phyloP scores from a whole-genome alignment of 2,888 invertebrate genomes.

The Aspidapion aeneum region DNA sequence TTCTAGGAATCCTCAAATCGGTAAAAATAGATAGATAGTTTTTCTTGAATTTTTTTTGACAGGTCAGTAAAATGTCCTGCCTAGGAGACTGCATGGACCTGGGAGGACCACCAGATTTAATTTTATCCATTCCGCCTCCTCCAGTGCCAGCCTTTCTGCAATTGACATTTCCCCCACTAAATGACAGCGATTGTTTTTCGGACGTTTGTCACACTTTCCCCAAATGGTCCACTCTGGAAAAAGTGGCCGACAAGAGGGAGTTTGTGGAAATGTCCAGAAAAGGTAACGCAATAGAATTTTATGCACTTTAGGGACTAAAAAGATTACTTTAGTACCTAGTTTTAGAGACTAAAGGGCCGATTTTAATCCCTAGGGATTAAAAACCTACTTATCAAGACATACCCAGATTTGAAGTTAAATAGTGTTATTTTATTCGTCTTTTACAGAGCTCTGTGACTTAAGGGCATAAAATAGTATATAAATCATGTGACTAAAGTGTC shows the following conservation, averaged over 20 bases:
- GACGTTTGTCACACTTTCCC: conserved; percentile 59
- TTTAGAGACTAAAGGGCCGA: too few relatives aligned
- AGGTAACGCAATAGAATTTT: too few relatives aligned
- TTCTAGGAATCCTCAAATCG: too few relatives aligned
- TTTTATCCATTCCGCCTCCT: conserved; percentile 81
- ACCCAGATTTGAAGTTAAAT: too few relatives aligned
- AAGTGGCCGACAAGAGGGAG: conserved; percentile 48
- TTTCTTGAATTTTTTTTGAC: not conserved
- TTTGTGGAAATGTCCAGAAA: conserved; percentile 77
- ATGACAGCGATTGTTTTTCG: conserved; percentile 62
- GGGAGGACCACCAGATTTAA: conserved; percentile 78
- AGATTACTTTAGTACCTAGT: too few relatives aligned
- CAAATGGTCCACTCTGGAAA: conserved; percentile 47
- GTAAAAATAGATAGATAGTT: not conserved
- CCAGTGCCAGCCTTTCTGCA: conserved; percentile 74
- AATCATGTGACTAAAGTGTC: too few relatives aligned
- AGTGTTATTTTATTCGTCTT: too few relatives aligned
- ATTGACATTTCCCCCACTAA: conserved; percentile 42
- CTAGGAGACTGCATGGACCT: conserved; percentile 58
- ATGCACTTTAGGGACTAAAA: too few relatives aligned
- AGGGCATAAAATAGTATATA: too few relatives aligned
- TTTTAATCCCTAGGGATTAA: too few relatives aligned
- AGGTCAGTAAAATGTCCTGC: conserved; percentile 54
- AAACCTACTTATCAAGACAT: too few relatives aligned
- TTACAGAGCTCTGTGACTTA: too few relatives aligned